A percentile compares a stretch with the other conserved stretches of the same genome.
These are phyloP conservation scores for Odocoileus virginianus DNA, from an alignment of 2,113 vertebrate species.

Conservation along the genomic window DNA sequence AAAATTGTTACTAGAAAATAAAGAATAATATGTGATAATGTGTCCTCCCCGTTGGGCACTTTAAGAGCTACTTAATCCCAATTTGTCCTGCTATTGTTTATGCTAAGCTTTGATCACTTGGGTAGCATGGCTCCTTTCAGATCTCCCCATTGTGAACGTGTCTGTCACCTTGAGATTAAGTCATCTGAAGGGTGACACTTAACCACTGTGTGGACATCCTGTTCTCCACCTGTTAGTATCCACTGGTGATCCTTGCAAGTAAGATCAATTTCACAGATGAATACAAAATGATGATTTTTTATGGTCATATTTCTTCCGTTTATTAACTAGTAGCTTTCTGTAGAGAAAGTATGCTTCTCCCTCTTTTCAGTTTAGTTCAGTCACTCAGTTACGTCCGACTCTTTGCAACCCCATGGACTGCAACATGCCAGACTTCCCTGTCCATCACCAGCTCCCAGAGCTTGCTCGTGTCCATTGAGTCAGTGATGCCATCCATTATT, in stretches of 20 bases:
- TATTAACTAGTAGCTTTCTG: neutral
- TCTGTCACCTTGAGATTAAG: neutral
- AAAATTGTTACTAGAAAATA: neutral
- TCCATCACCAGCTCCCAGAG: neutral
- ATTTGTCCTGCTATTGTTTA: neutral
- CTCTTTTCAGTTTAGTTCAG: neutral
- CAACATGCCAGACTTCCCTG: neutral
- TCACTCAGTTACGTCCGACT: rapidly evolving
- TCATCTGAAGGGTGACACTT: neutral
- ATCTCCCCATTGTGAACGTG: neutral
- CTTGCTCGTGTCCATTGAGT: neutral
- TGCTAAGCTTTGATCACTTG: neutral
- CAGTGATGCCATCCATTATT: neutral
- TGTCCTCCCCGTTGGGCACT: neutral
- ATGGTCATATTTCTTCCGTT: neutral
- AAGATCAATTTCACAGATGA: neutral
- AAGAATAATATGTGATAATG: neutral
- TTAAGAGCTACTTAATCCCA: neutral
- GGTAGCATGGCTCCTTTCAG: neutral
- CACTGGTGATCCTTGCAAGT: neutral
- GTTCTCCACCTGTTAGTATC: neutral
- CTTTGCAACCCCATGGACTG: neutral
- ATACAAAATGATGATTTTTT: neutral
- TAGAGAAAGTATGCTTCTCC: neutral
- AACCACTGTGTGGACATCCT: neutral